Evolutionary conservation across 2,888 invertebrate species (phyloP), one percentile per base, ranked within the genome.

Genomic region (Gisinianus flammeolus): DNA sequence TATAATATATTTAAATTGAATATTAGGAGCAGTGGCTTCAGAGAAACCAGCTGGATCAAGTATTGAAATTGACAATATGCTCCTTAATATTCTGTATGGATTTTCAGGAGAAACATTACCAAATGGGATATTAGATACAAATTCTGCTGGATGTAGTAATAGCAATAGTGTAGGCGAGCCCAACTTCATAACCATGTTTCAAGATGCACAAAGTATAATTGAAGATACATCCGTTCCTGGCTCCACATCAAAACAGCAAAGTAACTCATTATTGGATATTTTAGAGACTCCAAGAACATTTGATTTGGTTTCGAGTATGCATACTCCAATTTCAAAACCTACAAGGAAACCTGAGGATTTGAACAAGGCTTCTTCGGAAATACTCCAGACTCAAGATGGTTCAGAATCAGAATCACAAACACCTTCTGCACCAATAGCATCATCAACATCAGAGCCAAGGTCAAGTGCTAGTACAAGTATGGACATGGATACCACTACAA

Each of bases 171-270:
- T 78, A 3, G 79, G 79, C 5, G 80, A 81, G 12, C 74, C 69
- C 3, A 78, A 78, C 33, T 58, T 82, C 33, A 80, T 66, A n/a
- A 69, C 79, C 1, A 76, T 82, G 78, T 81, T 82, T 74, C 54
- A 73, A 35, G 80, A 81, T 10, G 76, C 79, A 64, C 78, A 77
- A 69, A 80, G 44, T 56, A 52, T 79, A 0, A 77, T 79, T n/a
- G 79, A 72, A 33, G n/a, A 66, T 28, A 77, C 77, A n/a, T 72
- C 77, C 1, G 52, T 77, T 30, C 35, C 77, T 62, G 77, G 77
- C 12, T 77, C 77, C 5, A 64, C 56, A 26, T n/a, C 69, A 26
- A 77, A 77, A 33, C 68, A 76, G 26, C 22, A 26, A 8, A 56
- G 62, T 26, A 26, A 28, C 0, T 58, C 70, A n/a, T 77, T 77